Evolutionary conservation across 2,888 invertebrate species (phyloP).

Genomic region (Spodoptera exigua): DNA sequence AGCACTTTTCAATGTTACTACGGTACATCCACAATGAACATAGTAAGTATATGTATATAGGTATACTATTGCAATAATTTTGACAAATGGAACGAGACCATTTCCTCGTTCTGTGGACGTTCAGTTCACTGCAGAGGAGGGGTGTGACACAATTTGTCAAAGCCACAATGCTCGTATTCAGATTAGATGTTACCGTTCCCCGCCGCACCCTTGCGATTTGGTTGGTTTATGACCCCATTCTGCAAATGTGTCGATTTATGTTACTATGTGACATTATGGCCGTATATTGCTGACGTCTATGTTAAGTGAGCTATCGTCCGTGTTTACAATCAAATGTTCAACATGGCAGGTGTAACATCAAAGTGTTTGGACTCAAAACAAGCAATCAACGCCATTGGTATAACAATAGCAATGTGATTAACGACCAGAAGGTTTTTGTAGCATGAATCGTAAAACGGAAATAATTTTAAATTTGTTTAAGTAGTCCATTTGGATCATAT

Average conservation of each 20-base stretch:
- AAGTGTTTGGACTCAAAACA: conserved; percentile 67
- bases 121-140: conserved; percentile 54
- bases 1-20: conserved; percentile 25
- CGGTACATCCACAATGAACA: conserved; percentile 34
- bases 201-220: conserved; percentile 61
- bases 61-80: conserved; percentile 27
- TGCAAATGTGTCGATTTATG: conserved; percentile 64
- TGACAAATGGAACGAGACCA: conserved; percentile 49
- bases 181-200: conserved; percentile 65
- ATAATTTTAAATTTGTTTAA: no score
- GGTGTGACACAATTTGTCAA: conserved; percentile 73
- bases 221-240: conserved; percentile 61
- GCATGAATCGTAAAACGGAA: conserved; percentile 38
- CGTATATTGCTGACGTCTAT: conserved; percentile 41
- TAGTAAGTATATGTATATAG: conserved; percentile 7
- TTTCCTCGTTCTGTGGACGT: conserved; percentile 54
- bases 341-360: conserved; percentile 70
- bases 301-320: conserved; percentile 26
- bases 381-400: conserved; percentile 59
- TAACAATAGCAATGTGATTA: conserved; percentile 65
- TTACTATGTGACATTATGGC: conserved; percentile 40
- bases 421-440: conserved; percentile 41
- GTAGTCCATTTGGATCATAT: no score
- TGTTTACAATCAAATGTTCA: conserved; percentile 49
- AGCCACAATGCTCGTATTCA: conserved; percentile 68